Percentiles rank a stretch among this genome's conserved stretches.
phyloP scores from a whole-genome alignment of 2,888 invertebrate genomes.

The Gastracanthus pulcherrimus region DNA sequence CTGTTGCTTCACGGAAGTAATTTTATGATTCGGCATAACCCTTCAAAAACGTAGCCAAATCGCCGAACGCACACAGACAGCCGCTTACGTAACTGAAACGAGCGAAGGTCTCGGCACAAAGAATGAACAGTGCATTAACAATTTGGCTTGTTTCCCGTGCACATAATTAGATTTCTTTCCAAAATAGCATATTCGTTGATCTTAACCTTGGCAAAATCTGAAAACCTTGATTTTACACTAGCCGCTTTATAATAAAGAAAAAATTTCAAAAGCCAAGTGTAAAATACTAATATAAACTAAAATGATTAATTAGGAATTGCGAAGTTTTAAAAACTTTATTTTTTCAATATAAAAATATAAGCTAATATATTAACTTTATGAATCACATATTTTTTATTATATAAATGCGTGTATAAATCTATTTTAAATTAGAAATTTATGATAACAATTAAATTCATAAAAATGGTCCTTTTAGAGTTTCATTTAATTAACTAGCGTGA shows the following conservation, averaged over 20 bases:
- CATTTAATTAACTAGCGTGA: too few species aligned
- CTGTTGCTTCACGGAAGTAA: constrained; percentile 43
- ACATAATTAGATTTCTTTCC: constrained; percentile 71
- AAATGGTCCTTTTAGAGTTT: too few species aligned
- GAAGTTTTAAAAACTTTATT: too few species aligned
- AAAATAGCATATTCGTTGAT: constrained; percentile 66
- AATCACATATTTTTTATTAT: too few species aligned
- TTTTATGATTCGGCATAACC: constrained; percentile 27
- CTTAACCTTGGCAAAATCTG: constrained; percentile 64
- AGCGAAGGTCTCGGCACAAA: constrained; percentile 65
- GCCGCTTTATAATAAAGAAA: background rate
- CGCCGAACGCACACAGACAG: constrained; percentile 8
- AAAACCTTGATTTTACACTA: constrained; percentile 19
- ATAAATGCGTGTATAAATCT: too few species aligned
- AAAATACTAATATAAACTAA: background rate
- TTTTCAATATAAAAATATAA: too few species aligned
- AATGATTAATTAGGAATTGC: too few species aligned
- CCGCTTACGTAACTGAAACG: constrained; percentile 62
- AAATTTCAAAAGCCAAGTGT: background rate
- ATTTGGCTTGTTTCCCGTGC: constrained; percentile 73
- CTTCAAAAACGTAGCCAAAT: constrained; percentile 46
- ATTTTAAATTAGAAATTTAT: too few species aligned
- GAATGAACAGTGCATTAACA: constrained; percentile 66
- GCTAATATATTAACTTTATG: too few species aligned
- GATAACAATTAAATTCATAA: too few species aligned